Conservation (phyloP, 2,113 vertebrate genomes). For the Gallinago media region DNA sequence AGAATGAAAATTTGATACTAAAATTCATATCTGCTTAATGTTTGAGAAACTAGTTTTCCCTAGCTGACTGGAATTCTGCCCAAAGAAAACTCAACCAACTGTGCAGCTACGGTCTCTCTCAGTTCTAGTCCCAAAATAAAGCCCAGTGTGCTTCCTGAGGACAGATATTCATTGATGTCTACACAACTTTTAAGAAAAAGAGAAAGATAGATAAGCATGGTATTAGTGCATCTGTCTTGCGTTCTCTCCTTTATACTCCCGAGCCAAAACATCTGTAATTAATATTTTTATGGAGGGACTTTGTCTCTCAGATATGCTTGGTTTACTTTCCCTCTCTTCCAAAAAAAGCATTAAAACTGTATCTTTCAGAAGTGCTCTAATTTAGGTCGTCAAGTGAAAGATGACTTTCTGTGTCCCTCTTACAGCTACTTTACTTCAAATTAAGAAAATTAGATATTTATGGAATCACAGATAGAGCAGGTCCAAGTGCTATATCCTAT, state of each 20-base stretch:
- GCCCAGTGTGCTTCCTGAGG: neutral
- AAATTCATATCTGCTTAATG: neutral
- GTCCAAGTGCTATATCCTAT: neutral
- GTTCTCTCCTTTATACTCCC: neutral
- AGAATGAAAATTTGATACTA: neutral
- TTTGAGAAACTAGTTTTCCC: neutral
- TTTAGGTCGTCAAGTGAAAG: neutral
- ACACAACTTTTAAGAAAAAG: neutral
- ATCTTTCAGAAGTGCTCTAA: neutral
- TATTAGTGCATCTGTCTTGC: neutral
- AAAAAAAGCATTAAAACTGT: neutral
- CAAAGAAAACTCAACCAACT: neutral
- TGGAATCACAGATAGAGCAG: neutral
- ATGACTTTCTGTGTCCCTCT: neutral
- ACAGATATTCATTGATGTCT: neutral
- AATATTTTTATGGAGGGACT: neutral
- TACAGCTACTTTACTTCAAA: neutral
- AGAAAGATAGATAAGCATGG: neutral
- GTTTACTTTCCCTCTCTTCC: neutral
- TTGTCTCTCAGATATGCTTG: neutral
- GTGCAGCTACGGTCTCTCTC: neutral
- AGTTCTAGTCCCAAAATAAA: neutral
- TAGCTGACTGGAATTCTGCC: neutral
- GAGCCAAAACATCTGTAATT: neutral
- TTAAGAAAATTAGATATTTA: neutral